Conservation (phyloP, 2,113 vertebrate genomes). For the Zapornia atra region DNA sequence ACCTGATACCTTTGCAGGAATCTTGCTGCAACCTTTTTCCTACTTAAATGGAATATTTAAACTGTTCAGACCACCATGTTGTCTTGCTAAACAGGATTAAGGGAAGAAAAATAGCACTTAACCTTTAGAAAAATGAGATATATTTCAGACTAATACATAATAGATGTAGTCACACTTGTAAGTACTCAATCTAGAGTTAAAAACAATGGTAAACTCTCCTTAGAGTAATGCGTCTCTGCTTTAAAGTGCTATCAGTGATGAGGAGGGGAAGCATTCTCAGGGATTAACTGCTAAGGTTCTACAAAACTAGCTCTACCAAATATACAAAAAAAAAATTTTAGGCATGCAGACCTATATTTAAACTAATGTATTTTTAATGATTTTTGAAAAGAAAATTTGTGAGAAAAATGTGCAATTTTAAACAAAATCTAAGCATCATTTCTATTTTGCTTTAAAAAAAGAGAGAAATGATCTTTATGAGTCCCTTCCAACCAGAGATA, state of each 20-base stretch:
- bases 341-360: background rate
- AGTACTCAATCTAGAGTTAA: background rate
- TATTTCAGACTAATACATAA: background rate
- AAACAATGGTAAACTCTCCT: background rate
- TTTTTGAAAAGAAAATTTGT: background rate
- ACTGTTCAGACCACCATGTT: background rate
- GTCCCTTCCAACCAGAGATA: background rate
- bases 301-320: background rate
- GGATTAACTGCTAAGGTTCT: background rate
- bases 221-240: background rate
- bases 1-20: background rate
- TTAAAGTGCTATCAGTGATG: background rate
- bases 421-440: background rate
- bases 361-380: rapidly evolving
- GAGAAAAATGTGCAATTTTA: background rate
- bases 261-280: background rate
- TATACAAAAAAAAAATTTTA: background rate
- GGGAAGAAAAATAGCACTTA: conserved; percentile 44
- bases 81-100: conserved; percentile 39
- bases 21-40: conserved; percentile 28
- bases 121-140: background rate
- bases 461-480: background rate
- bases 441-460: background rate
- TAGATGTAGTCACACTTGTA: background rate
- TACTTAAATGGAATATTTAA: conserved; percentile 30